Base-by-base conservation (phyloP, 2,113 vertebrate species). In the Piaya cayana region DNA sequence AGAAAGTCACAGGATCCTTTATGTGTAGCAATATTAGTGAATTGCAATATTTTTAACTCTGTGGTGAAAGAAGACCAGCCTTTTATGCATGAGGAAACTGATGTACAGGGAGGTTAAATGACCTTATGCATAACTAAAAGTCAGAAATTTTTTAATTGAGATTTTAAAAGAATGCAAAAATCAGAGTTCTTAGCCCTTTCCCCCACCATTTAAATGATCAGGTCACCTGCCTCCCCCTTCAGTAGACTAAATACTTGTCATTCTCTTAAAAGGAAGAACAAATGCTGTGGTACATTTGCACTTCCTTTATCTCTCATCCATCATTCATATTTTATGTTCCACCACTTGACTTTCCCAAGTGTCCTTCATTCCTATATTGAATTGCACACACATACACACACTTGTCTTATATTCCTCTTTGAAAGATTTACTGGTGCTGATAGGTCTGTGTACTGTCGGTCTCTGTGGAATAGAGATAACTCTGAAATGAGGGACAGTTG, bases 241-340 rank as follows among this genome's bases (percentile, higher is more conserved):
- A 77, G 62, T 34, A 76, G 86, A 53, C 55, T 79, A 60, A 85
- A 59, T 81, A 91, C 32, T 75, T 85, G 78, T 82, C 47, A 67
- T 88, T 88, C 72, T 71, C 43, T 74, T 86, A 88, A 92, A 90
- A 93, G 68, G 39, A 22, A 93, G 80, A 94, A 91, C 83, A 96
- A 97, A 87, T 89, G 91, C 91, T 32, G 10, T 80, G 56, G 91
- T 3, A 0, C 94, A 93, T 92, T 76, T 88, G 75, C 8, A 9
- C 85, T 88, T 83, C 63, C 71, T 90, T 91, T 90, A 77, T 95
- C 95, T 96, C 92, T 97, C 86, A 93, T 96, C 95, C 82, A 93
- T 98, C 96, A 96, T 97, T 97, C 94, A 97, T 96, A 97, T 97
- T 97, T 98, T 95, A 96, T 97, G 92, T 91, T 95, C 86, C 77